Evolutionary conservation across 2,113 vertebrate species (phyloP).

Genomic region (Orcinus orca): DNA sequence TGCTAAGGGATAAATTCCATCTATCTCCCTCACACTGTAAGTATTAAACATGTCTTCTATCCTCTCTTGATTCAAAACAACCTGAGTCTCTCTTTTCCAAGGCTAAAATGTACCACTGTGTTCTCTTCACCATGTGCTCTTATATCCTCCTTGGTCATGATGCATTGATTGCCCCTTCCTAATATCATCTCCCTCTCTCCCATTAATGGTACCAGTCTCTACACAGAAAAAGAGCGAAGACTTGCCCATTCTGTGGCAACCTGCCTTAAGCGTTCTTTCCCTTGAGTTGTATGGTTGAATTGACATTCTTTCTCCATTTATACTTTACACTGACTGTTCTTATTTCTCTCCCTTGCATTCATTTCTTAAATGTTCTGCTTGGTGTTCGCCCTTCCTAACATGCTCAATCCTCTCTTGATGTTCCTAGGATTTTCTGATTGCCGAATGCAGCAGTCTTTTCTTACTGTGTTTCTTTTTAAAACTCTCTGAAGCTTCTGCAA

Average conservation of each 20-base stretch:
- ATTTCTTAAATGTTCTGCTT: background rate
- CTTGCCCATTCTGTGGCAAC: background rate
- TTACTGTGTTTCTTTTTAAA: background rate
- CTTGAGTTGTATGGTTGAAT: background rate
- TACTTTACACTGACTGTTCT: background rate
- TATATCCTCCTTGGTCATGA: background rate
- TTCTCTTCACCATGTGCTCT: background rate
- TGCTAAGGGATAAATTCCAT: background rate
- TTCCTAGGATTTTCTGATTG: background rate
- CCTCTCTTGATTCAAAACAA: background rate
- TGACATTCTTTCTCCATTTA: background rate
- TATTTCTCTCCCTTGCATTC: background rate
- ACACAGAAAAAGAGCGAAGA: background rate
- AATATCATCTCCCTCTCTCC: background rate
- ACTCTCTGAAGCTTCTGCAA: background rate
- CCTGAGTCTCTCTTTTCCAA: background rate
- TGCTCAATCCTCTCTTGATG: background rate
- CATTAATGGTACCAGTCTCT: background rate
- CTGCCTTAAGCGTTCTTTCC: background rate
- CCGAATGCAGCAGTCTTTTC: background rate
- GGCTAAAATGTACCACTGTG: background rate
- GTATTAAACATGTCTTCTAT: background rate
- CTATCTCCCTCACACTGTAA: background rate
- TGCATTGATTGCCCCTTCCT: background rate
- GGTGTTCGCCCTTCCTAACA: background rate